Conservation (phyloP, 2,888 invertebrate species). For the Antheraea assamensis region DNA sequence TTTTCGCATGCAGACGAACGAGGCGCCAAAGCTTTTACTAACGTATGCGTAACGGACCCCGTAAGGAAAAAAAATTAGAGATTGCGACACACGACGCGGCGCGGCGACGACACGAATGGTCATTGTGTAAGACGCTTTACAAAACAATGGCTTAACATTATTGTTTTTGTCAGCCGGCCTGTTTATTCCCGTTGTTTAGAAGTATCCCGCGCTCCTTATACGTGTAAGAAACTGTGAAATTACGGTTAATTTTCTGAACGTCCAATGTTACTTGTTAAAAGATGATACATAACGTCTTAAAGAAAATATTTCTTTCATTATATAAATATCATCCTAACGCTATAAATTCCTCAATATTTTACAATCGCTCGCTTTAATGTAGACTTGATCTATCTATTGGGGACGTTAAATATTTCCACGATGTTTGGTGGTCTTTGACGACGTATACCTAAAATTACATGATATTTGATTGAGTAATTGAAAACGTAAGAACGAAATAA, state of each 20-base stretch:
- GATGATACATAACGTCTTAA: neutral
- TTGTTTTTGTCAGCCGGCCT: constrained; percentile 42
- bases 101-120: constrained; percentile 53
- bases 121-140: constrained; percentile 58
- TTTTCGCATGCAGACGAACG: constrained; percentile 40
- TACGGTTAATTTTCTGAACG: constrained; percentile 5
- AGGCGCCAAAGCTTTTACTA: constrained; percentile 79
- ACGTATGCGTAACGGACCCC: constrained; percentile 41
- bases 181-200: constrained; percentile 29
- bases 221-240: constrained; percentile 8
- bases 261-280: neutral
- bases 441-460: too few relatives aligned
- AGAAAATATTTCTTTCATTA: too few relatives aligned
- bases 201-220: constrained; percentile 5
- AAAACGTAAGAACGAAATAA: too few relatives aligned
- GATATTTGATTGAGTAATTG: too few relatives aligned
- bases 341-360: too few relatives aligned
- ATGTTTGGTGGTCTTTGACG: too few relatives aligned
- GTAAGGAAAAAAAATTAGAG: constrained; percentile 56
- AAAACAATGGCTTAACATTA: constrained; percentile 65
- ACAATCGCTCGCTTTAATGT: too few relatives aligned
- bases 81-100: constrained; percentile 50
- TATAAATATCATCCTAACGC: too few relatives aligned
- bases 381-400: too few relatives aligned
- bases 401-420: too few relatives aligned